Conservation (phyloP, 2,113 vertebrate genomes). For the Tichodroma muraria region DNA sequence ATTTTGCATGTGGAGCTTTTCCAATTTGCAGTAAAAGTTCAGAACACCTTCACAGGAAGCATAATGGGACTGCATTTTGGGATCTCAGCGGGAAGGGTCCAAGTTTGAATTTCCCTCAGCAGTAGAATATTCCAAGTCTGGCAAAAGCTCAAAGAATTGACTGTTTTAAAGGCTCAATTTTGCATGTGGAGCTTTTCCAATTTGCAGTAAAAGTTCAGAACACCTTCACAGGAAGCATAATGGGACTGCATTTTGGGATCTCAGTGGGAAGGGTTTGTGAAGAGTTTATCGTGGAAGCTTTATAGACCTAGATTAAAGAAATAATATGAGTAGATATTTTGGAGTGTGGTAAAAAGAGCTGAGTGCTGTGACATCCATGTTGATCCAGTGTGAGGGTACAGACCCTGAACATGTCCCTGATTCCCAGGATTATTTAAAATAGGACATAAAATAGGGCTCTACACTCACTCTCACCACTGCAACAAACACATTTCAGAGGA, state of each 20-base stretch:
- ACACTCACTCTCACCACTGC: neutral
- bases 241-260: neutral
- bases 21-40: neutral
- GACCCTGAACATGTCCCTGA: rapidly evolving
- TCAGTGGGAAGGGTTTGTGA: neutral
- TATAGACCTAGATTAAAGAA: neutral
- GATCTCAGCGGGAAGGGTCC: neutral
- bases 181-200: neutral
- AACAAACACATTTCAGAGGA: neutral
- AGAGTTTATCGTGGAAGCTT: neutral
- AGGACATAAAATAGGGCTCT: neutral
- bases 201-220: neutral
- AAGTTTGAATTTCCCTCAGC: neutral
- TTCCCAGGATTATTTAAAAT: neutral
- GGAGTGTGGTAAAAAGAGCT: neutral
- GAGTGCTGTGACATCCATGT: rapidly evolving
- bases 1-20: neutral
- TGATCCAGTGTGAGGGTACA: neutral
- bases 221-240: neutral
- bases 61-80: neutral
- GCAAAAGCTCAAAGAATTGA: neutral
- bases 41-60: neutral
- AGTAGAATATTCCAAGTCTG: neutral
- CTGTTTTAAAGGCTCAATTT: neutral
- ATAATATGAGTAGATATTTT: no score